Base-by-base conservation (phyloP, 1,140 invertebrate genomes). In the Aphelenchoides avenae region DNA sequence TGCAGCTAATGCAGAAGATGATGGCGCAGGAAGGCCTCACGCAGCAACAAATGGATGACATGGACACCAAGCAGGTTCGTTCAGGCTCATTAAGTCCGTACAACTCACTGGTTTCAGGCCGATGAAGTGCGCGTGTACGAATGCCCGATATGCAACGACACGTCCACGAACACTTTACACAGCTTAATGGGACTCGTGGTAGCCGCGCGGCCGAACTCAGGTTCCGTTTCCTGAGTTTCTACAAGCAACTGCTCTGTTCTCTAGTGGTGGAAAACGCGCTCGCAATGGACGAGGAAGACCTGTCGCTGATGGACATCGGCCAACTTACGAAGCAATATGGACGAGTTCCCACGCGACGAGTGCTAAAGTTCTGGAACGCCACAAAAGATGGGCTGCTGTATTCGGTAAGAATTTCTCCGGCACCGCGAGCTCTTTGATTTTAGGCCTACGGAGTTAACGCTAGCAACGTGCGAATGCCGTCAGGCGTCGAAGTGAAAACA, bases 101-200 rank as follows among this genome's bases (percentile, higher is more conserved):
- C n/a, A n/a, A n/a, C n/a, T n/a, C n/a, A n/a, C n/a, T n/a, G n/a
- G n/a, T n/a, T n/a, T n/a, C n/a, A n/a, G 24, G 30, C 7, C 7
- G 26, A 51, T 51, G 26, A 51, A 51, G 41, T 43, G 13, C 11
- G 29, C 11, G 49, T 51, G 3, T 51, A 51, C 30, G 48, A 51
- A 48, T 51, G 48, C 48, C 48, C 48, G 3, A 51, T 51, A 5
- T 51, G 48, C 31, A 48, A 51, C 15, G 41, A 51, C n/a, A n/a
- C 48, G 3, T 44, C 31, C 31, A 51, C 48, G 7, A 43, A 48
- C 40, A 51, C 48, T 3, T 13, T 42, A 3, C 40, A 37, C 40
- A 34, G 15, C 51, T 42, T 51, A n/a, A 26, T 51, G 30, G 48
- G 48, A 20, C 31, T 51, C 5, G 26, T 51, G 29, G 48, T 51